Percentiles rank a stretch among this genome's conserved stretches.
Evolutionary conservation across 2,888 invertebrate genomes (phyloP).

Genomic region (Drosophila mayaguana): DNA sequence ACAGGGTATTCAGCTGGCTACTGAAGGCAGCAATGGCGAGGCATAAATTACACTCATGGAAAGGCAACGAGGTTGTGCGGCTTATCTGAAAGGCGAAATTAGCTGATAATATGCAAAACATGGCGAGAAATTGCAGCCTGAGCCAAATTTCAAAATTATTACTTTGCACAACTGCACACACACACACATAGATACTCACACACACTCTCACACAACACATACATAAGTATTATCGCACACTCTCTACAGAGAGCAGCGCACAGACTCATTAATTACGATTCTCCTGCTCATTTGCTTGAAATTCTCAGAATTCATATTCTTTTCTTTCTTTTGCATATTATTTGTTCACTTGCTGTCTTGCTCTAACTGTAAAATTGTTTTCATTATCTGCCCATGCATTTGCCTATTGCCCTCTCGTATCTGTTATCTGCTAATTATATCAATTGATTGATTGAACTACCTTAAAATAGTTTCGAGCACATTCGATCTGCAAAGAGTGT

Average conservation of each 20-base stretch:
- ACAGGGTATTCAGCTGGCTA: conserved; percentile 34
- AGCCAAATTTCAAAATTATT: conserved; percentile 76
- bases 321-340: neutral
- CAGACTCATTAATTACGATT: conserved; percentile 8
- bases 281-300: conserved; percentile 1
- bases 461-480: neutral
- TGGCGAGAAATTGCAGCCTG: conserved; percentile 73
- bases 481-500: conserved; percentile 25
- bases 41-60: conserved; percentile 78
- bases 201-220: neutral
- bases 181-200: conserved; percentile 6
- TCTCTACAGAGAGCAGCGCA: conserved; percentile 3
- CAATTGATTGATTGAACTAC: conserved; percentile 14
- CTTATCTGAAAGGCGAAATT: conserved; percentile 78
- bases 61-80: conserved; percentile 68
- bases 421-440: conserved; percentile 25
- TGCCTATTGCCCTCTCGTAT: neutral
- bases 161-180: conserved; percentile 65
- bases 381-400: conserved; percentile 5
- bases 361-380: conserved; percentile 10
- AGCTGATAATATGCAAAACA: conserved; percentile 81
- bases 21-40: conserved; percentile 58
- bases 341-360: conserved; percentile 4
- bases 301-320: conserved; percentile 8
- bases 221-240: conserved; percentile 11